Evolutionary conservation across 2,113 vertebrate genomes (phyloP).

Genomic region (Gallinago paraguaiae): DNA sequence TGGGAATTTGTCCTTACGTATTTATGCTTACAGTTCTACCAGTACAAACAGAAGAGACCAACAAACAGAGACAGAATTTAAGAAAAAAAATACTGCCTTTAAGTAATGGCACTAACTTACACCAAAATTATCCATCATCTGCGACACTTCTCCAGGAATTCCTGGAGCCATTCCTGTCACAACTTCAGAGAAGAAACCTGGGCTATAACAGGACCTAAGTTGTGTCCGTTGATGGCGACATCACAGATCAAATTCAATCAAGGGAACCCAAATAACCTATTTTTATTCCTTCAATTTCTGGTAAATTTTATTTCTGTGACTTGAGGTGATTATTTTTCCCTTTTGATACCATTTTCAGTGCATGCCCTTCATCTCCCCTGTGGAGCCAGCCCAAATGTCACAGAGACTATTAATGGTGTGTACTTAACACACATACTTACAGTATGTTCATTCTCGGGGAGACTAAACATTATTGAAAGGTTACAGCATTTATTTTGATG

Average conservation of each 20-base stretch:
- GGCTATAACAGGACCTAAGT: neutral
- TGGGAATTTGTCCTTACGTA: neutral
- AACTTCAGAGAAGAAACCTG: neutral
- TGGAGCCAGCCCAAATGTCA: conserved; percentile 60
- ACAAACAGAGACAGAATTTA: neutral
- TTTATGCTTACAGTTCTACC: neutral
- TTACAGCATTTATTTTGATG: conserved; percentile 46
- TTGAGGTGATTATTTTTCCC: conserved; percentile 61
- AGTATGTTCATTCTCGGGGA: conserved; percentile 32
- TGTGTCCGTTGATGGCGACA: neutral
- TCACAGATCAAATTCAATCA: conserved; percentile 36
- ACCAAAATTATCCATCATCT: conserved; percentile 27
- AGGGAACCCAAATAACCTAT: conserved; percentile 14
- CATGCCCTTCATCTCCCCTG: conserved; percentile 54
- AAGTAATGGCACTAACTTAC: neutral
- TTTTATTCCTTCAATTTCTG: conserved; percentile 28
- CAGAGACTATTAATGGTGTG: conserved; percentile 32
- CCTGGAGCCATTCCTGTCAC: conserved; percentile 28
- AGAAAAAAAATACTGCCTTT: neutral
- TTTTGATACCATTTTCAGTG: conserved; percentile 64
- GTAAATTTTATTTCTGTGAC: conserved; percentile 54
- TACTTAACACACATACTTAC: conserved; percentile 39
- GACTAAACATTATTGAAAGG: conserved; percentile 58
- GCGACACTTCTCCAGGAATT: conserved; percentile 28
- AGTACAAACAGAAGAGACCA: neutral